Conservation (phyloP, 2,888 invertebrate species). For the Meandrusa payeni region DNA sequence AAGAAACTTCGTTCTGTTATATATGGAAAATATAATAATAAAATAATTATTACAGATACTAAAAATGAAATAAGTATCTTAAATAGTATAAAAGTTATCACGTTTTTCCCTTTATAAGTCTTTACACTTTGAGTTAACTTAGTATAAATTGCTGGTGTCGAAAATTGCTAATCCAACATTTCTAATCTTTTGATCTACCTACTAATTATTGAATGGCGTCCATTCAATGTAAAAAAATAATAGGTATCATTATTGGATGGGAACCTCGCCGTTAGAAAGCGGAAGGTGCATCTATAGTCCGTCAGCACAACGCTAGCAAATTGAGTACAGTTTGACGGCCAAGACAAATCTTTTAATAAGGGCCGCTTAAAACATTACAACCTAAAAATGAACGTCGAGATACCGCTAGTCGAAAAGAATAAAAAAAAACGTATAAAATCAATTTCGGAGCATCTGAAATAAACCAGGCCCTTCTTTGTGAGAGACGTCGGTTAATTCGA, state of each 20-base stretch:
- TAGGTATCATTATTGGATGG: slow-evolving; percentile 33
- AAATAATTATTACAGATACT: no score
- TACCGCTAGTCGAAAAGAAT: slow-evolving; percentile 29
- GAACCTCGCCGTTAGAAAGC: slow-evolving; percentile 35
- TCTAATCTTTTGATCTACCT: slow-evolving; percentile 19
- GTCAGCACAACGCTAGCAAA: slow-evolving; percentile 2
- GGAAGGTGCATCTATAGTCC: background rate
- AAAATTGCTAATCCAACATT: slow-evolving; percentile 17
- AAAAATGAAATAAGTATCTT: no score
- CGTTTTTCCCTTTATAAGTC: no score
- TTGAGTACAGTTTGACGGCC: slow-evolving; percentile 19
- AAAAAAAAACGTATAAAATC: slow-evolving; percentile 25
- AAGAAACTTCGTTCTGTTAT: no score
- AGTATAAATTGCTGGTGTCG: no score
- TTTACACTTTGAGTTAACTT: no score
- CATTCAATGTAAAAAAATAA: slow-evolving; percentile 30
- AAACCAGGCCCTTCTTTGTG: slow-evolving; percentile 29
- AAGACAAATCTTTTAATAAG: slow-evolving; percentile 23
- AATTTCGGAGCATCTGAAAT: slow-evolving; percentile 17
- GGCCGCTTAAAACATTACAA: slow-evolving; percentile 24
- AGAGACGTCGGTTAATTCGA: slow-evolving; percentile 20
- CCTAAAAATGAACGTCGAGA: slow-evolving; percentile 22
- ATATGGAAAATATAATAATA: no score
- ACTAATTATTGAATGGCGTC: slow-evolving; percentile 30
- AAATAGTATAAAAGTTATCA: no score